Evolutionary conservation across 2,888 invertebrate genomes (phyloP).

Genomic region (Leptinotarsa juncta): DNA sequence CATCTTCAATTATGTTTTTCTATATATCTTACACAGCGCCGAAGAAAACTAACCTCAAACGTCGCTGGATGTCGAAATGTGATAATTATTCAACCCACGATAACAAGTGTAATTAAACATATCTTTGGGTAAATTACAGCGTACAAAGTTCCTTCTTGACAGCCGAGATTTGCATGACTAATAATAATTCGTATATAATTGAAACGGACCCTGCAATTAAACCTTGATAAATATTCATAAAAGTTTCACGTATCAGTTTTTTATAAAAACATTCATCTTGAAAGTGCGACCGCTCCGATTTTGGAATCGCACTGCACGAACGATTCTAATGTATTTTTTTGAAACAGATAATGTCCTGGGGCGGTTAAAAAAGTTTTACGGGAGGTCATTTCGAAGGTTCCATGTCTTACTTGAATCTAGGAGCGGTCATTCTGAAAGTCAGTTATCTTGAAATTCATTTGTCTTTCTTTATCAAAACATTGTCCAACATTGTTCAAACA

Average conservation of each 20-base stretch:
- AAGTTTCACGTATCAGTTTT: slow-evolving; percentile 27
- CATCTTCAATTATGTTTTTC: not conserved
- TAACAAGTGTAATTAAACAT: slow-evolving; percentile 37
- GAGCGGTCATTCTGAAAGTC: too few relatives aligned
- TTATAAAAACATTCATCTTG: slow-evolving; percentile 24
- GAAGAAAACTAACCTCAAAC: slow-evolving; percentile 3
- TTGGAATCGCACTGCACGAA: slow-evolving; percentile 35
- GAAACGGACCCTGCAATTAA: slow-evolving; percentile 38
- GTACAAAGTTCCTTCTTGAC: slow-evolving; percentile 27
- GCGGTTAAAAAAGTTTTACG: not conserved
- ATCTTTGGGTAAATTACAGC: slow-evolving; percentile 31
- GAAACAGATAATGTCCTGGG: not conserved
- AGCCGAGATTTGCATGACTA: slow-evolving; percentile 39
- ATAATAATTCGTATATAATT: slow-evolving; percentile 44
- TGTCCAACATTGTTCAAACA: too few relatives aligned
- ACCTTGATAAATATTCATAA: slow-evolving; percentile 39
- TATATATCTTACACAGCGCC: not conserved
- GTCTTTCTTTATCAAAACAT: too few relatives aligned
- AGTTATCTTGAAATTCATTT: too few relatives aligned
- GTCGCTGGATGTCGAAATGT: slow-evolving; percentile 13
- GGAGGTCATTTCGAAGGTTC: not conserved
- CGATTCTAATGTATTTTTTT: slow-evolving; percentile 48
- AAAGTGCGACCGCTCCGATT: slow-evolving; percentile 26
- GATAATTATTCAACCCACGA: slow-evolving; percentile 5
- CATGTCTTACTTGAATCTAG: not conserved